Evolutionary conservation across 2,113 vertebrate species (phyloP), one percentile per base, ranked within the genome.

Genomic region (Petroica traversi): DNA sequence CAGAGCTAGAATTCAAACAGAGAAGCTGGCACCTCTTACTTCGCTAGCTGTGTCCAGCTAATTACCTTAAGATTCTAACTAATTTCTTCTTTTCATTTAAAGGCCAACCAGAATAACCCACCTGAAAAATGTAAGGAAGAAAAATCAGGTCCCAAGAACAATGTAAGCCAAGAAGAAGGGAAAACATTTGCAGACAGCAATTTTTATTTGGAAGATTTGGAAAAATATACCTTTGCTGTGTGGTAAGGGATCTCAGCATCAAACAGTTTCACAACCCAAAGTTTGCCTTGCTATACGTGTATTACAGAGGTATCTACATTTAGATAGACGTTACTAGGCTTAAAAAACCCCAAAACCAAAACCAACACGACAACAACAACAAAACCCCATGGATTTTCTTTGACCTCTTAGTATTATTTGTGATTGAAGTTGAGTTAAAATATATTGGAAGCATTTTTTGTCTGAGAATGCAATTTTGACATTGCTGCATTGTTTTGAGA

Each of bases 201-300:
- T 33, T 95, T 88, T 63, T 97, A 96, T 64, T 55, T 97, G 69
- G 97, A 98, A 40, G 98, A 98, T 38, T 75, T 98, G 40, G 97
- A 98, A 45, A 95, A 97, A 81, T 93, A 98, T 7, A 95, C 46
- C 20, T 97, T 97, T 94, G 98, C 98, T 89, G 97, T 98, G 25
- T 93, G 95, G 98, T 98, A 55, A 97, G 98, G 84, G 43, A 67
- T n/a, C 26, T 77, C 34, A 75, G 31, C 48, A 80, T 31, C 51
- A 62, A 67, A 64, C 26, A 87, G 7, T 41, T 82, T 88, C 48
- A 66, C 16, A 71, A 46, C 3, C 34, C 2, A 1, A 87, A 59
- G 14, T 49, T 26, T 69, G 33, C 23, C 57, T 85, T 59, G 34
- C 51, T 90, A 28, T 61, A 48, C 4, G 2, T 59, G 13, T 14